Evolutionary conservation across 2,888 invertebrate genomes (phyloP).

Genomic region (Pelosia muscerda): DNA sequence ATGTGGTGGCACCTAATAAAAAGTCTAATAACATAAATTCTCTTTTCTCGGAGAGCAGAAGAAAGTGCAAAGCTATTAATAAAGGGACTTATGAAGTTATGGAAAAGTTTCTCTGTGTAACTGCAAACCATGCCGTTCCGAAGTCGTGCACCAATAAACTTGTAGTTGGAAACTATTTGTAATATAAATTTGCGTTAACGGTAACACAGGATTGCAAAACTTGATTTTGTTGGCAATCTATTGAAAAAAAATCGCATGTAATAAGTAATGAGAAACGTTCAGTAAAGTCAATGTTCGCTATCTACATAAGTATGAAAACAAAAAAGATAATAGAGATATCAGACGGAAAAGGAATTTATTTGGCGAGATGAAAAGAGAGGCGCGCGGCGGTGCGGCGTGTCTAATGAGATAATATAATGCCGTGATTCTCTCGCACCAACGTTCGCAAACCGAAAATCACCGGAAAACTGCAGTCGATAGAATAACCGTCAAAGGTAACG

Average conservation of each 20-base stretch:
- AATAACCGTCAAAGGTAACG: slow-evolving; percentile 60
- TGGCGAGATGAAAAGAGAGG: slow-evolving; percentile 75
- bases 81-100: slow-evolving; percentile 81
- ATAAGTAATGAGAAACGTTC: slow-evolving; percentile 25
- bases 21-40: slow-evolving; percentile 42
- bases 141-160: slow-evolving; percentile 82
- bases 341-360: slow-evolving; percentile 79
- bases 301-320: slow-evolving; percentile 53
- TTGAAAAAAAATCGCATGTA: neutral
- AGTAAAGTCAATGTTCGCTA: slow-evolving; percentile 30
- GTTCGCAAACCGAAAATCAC: slow-evolving; percentile 80
- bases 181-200: slow-evolving; percentile 76
- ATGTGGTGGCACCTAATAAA: slow-evolving; percentile 34
- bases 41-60: slow-evolving; percentile 54
- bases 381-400: slow-evolving; percentile 75
- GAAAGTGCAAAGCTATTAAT: slow-evolving; percentile 81
- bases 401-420: slow-evolving; percentile 87
- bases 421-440: slow-evolving; percentile 78
- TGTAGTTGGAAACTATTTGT: slow-evolving; percentile 81
- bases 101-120: slow-evolving; percentile 74
- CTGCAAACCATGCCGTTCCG: slow-evolving; percentile 72
- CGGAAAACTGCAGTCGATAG: slow-evolving; percentile 78
- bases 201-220: slow-evolving; percentile 60
- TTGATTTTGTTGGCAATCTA: slow-evolving; percentile 6
- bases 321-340: slow-evolving; percentile 74